phyloP scores from a whole-genome alignment of 1,140 invertebrate genomes.

The Leptopilina boulardi region DNA sequence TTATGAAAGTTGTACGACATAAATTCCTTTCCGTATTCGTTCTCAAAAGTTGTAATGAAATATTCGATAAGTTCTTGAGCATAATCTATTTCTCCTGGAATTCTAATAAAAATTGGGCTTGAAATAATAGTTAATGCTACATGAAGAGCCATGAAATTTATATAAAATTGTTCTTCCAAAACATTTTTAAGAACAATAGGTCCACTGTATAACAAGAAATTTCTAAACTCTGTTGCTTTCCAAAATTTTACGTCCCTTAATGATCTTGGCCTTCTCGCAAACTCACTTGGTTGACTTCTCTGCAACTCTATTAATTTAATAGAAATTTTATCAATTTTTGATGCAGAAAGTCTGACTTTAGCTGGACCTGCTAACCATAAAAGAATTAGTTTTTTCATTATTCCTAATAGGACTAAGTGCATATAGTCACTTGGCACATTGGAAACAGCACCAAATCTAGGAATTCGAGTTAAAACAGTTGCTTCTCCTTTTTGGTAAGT shows the following conservation, averaged over 20 bases:
- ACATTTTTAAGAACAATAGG: slow-evolving; percentile 42
- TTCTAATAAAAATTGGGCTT: slow-evolving; percentile 20
- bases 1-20: slow-evolving; percentile 32
- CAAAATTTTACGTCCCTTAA: slow-evolving; percentile 46
- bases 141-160: slow-evolving; percentile 46
- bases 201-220: slow-evolving; percentile 45
- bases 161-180: slow-evolving; percentile 41
- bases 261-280: slow-evolving; percentile 42
- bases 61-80: not conserved
- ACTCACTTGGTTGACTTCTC: slow-evolving; percentile 40
- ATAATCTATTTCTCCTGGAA: slow-evolving; percentile 30
- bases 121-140: slow-evolving; percentile 33
- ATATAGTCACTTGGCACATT: too few species aligned
- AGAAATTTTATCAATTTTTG: slow-evolving; percentile 13
- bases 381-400: slow-evolving; percentile 8
- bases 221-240: slow-evolving; percentile 56
- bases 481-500: too few species aligned
- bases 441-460: too few species aligned
- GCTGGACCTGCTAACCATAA: slow-evolving; percentile 36
- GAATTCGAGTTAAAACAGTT: too few species aligned
- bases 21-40: slow-evolving; percentile 33
- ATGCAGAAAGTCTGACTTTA: slow-evolving; percentile 30
- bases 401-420: not conserved
- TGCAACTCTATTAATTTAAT: slow-evolving; percentile 35
- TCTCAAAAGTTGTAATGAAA: slow-evolving; percentile 30